Percentiles rank a stretch among this genome's conserved stretches.
phyloP scores from a whole-genome alignment of 2,113 vertebrate genomes.

The Gnathonemus longibarbis region DNA sequence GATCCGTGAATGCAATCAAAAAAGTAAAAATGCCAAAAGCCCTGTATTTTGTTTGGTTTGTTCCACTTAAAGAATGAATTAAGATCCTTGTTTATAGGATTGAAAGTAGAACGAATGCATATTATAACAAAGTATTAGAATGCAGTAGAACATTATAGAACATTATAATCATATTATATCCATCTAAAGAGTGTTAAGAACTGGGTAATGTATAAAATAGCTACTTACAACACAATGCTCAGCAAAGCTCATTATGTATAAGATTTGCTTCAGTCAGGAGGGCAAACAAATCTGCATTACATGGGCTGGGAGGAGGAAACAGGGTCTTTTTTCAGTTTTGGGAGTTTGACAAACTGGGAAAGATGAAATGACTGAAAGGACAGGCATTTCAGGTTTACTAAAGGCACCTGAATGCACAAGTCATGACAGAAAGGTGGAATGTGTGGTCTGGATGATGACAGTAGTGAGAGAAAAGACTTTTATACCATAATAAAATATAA shows the following conservation, averaged over 20 bases:
- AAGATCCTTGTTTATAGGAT: not conserved
- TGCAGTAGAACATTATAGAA: not conserved
- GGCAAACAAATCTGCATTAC: not conserved
- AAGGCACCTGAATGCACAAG: not conserved
- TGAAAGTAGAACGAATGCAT: not conserved
- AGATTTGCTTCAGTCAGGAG: not conserved
- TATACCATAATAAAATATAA: not conserved
- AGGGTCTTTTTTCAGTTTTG: not conserved
- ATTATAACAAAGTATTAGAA: not conserved
- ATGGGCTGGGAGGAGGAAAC: not conserved
- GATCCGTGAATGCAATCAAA: no score
- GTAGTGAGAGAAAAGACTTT: not conserved
- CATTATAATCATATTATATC: not conserved
- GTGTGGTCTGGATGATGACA: not conserved
- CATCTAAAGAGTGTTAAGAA: not conserved
- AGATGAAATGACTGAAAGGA: not conserved
- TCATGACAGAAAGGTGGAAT: not conserved
- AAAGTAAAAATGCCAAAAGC: no score
- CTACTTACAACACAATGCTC: not conserved
- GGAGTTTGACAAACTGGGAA: not conserved
- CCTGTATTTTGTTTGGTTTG: no score
- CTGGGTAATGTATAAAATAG: not conserved
- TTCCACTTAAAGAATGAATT: not conserved
- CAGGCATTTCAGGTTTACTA: not conserved
- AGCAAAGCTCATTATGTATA: not conserved